Percentiles rank a stretch among this genome's conserved stretches.
phyloP scores from a whole-genome alignment of 2,888 invertebrate species.

The Matsumyia berberina region DNA sequence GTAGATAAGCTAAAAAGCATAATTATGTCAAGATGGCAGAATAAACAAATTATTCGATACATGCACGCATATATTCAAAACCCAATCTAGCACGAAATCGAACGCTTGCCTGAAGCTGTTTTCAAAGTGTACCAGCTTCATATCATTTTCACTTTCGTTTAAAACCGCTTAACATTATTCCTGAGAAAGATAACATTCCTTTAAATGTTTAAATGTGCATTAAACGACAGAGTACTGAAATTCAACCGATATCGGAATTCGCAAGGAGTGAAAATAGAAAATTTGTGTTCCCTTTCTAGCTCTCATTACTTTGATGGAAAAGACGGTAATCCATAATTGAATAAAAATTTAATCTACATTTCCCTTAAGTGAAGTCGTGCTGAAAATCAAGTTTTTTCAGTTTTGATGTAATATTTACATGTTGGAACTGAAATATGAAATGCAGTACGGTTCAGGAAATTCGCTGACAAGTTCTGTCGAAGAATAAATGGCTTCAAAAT shows the following conservation, averaged over 20 bases:
- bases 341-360: conserved; percentile 50
- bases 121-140: not conserved
- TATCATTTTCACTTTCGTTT: conserved; percentile 8
- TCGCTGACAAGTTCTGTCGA: no score
- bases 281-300: not conserved
- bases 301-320: conserved; percentile 5
- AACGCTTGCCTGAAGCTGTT: not conserved
- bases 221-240: conserved; percentile 27
- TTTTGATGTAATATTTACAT: conserved; percentile 1
- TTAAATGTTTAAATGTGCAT: conserved; percentile 21
- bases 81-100: conserved; percentile 2
- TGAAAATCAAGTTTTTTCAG: conserved; percentile 36
- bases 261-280: not conserved
- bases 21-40: not conserved
- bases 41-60: not conserved
- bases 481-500: no score
- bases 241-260: conserved; percentile 30
- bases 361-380: conserved; percentile 32
- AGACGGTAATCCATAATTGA: conserved; percentile 42
- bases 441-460: no score
- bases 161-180: conserved; percentile 13
- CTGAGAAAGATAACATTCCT: conserved; percentile 29
- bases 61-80: not conserved
- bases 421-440: not conserved
- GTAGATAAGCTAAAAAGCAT: not conserved